phyloP scores from a whole-genome alignment of 2,888 invertebrate species.

The Creontiades dilutus region DNA sequence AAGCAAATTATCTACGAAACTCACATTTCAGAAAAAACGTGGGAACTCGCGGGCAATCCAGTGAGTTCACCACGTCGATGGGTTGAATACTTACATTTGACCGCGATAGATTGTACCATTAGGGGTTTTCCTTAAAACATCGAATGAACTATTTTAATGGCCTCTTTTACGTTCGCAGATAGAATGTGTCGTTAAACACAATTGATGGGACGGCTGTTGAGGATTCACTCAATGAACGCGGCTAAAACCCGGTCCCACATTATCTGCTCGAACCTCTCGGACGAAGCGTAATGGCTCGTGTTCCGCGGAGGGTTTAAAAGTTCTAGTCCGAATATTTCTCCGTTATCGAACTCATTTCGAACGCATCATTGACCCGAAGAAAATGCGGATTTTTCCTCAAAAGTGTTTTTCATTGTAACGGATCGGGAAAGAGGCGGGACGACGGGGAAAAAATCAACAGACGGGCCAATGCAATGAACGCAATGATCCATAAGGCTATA shows the following conservation, averaged over 20 bases:
- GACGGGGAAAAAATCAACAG: constrained; percentile 58
- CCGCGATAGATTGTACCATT: not conserved
- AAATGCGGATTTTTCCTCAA: constrained; percentile 2
- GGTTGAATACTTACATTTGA: not conserved
- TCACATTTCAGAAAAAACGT: too few relatives aligned
- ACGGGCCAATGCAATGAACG: constrained; percentile 52
- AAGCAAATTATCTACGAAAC: too few relatives aligned
- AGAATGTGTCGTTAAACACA: not conserved
- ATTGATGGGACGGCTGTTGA: not conserved
- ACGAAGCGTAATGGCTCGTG: constrained; percentile 46
- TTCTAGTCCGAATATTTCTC: constrained; percentile 38
- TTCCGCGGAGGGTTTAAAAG: constrained; percentile 35
- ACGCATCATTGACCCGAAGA: constrained; percentile 56
- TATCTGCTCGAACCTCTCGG: not conserved
- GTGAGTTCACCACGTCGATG: too few relatives aligned
- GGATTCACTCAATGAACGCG: not conserved
- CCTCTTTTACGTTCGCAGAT: not conserved
- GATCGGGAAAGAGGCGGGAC: not conserved
- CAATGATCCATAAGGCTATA: constrained; percentile 65
- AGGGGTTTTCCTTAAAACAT: not conserved
- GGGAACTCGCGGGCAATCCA: too few relatives aligned
- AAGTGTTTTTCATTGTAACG: constrained; percentile 27
- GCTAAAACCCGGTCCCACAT: not conserved
- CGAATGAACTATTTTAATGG: not conserved
- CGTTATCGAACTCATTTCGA: constrained; percentile 63